These are phyloP conservation scores for Drosophila burlai DNA, from an alignment of 1,140 invertebrate species.

Conservation along the genomic window DNA sequence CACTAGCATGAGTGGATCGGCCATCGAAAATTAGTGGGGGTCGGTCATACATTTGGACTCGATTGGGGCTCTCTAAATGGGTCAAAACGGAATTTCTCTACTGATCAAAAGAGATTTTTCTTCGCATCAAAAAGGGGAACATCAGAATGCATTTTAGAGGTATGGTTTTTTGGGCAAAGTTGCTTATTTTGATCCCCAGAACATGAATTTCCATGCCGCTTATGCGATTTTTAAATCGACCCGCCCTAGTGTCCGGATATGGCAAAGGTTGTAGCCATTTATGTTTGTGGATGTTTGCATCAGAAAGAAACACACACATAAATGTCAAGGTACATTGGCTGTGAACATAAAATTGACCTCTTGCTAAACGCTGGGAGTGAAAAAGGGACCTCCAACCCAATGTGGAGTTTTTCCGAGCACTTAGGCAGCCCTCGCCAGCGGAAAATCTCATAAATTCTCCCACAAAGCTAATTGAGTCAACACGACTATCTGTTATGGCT, in stretches of 20 bases:
- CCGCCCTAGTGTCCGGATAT: not conserved
- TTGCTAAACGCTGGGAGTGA: conserved; percentile 7
- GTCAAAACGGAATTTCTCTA: too few species aligned
- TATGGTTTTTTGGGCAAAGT: too few species aligned
- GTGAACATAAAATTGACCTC: conserved; percentile 50
- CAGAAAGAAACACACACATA: conserved; percentile 28
- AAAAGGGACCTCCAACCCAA: conserved; percentile 7
- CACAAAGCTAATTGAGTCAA: conserved; percentile 69
- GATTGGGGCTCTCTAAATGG: too few species aligned
- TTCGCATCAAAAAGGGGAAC: too few species aligned
- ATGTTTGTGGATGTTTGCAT: conserved; percentile 17
- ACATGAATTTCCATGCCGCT: too few species aligned
- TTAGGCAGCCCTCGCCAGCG: conserved; percentile 29
- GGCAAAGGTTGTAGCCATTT: not conserved
- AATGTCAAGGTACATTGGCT: conserved; percentile 68
- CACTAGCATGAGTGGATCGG: too few species aligned
- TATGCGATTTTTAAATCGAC: too few species aligned
- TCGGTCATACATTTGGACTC: too few species aligned
- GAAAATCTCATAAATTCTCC: conserved; percentile 57
- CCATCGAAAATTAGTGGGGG: too few species aligned
- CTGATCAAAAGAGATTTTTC: too few species aligned
- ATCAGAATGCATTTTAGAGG: too few species aligned
- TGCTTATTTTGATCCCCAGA: too few species aligned
- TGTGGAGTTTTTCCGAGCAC: conserved; percentile 50
- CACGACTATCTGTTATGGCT: conserved; percentile 21